Evolutionary conservation across 2,113 vertebrate genomes (phyloP).

Genomic region (Panthera uncia): DNA sequence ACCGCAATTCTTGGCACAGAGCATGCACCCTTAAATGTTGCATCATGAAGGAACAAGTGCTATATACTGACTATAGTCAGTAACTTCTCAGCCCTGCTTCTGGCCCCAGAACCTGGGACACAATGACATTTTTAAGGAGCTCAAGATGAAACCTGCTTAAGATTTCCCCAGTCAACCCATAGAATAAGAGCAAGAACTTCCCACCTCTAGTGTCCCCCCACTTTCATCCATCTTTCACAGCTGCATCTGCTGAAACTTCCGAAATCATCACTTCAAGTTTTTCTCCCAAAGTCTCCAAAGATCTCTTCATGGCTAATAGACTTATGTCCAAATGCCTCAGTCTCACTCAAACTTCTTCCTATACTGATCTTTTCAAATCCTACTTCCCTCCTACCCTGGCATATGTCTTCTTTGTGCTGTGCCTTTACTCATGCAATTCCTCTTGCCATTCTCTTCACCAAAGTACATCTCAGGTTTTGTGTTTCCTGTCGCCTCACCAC

Average conservation of each 20-base stretch:
- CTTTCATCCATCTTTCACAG: neutral
- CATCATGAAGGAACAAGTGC: neutral
- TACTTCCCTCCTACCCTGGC: neutral
- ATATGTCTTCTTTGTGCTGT: neutral
- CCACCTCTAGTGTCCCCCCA: rapidly evolving
- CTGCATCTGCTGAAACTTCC: neutral
- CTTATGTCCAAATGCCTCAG: neutral
- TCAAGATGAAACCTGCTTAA: neutral
- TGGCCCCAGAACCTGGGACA: neutral
- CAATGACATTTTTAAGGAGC: neutral
- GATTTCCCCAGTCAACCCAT: neutral
- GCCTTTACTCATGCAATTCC: neutral
- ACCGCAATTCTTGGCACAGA: neutral
- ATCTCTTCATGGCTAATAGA: neutral
- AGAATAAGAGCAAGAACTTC: neutral
- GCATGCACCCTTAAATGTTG: neutral
- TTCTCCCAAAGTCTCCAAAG: neutral
- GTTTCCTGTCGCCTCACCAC: neutral
- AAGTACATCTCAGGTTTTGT: neutral
- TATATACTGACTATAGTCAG: neutral
- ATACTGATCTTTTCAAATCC: neutral
- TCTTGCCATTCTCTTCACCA: neutral
- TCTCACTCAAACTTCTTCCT: neutral
- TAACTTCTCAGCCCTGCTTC: neutral
- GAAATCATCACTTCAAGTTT: neutral